Evolutionary conservation across 2,888 invertebrate genomes (phyloP), one percentile per base, ranked within the genome.

Genomic region (Villa cingulata): DNA sequence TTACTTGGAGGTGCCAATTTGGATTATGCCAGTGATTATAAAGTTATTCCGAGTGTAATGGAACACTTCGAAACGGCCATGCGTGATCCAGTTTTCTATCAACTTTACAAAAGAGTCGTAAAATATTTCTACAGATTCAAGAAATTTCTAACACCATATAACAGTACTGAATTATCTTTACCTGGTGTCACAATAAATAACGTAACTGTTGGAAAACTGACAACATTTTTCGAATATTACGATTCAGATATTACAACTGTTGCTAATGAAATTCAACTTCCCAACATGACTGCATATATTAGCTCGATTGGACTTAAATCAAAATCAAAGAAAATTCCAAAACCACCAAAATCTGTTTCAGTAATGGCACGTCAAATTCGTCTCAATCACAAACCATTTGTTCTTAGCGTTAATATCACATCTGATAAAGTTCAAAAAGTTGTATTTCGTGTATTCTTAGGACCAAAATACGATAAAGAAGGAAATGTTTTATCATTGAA

Each of bases 11-110:
- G 61, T 37, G 52, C 55, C 39, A 51, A 57, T 41, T 50, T 58
- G 36, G 56, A 61, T 19, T 51, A 56, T n/a, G 41, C n/a, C n/a
- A 29, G 27, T n/a, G 41, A 40, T 23, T 23, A 43, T n/a, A 37
- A 46, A 3, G 59, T 66, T 48, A 66, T 72, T 0, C 82, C 81
- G 36, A 78, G 81, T n/a, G 75, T 70, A 12, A 64, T 83, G 54
- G 79, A 83, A 59, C 74, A 81, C 56, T 75, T 74, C 57, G 75
- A 77, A 59, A 81, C 82, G 4, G 75, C 78, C 56, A 70, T 81
- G 51, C 78, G 83, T 54, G 85, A 86, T 59, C 85, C 85, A 9
- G 72, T 80, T 41, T 82, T 80, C 73, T 86, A 79, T 64, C 75
- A 76, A 57, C 66, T 83, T 46, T 79, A 78, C 61, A 78, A 80